Evolutionary conservation across 1,140 invertebrate species (phyloP).

Genomic region (Philaenus spumarius): DNA sequence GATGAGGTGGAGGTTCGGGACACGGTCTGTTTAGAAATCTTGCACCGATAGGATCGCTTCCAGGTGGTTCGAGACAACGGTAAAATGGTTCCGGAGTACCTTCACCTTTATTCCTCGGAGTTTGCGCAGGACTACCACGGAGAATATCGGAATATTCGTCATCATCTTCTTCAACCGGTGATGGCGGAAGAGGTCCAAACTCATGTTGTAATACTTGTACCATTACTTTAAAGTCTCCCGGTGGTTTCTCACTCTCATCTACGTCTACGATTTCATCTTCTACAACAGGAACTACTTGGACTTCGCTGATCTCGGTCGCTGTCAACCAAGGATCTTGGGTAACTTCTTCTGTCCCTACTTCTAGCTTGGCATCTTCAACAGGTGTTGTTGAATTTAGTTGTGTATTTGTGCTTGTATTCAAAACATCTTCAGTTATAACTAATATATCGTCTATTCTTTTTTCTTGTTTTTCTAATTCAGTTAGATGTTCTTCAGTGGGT

Average conservation of each 20-base stretch:
- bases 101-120: constrained; percentile 37
- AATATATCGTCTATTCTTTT: too few relatives aligned
- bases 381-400: too few relatives aligned
- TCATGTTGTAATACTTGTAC: constrained; percentile 44
- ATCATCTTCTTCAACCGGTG: constrained; percentile 66
- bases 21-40: constrained; percentile 23
- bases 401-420: too few relatives aligned
- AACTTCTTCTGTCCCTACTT: constrained; percentile 17
- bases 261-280: constrained; percentile 13
- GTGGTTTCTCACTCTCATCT: constrained; percentile 24
- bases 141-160: constrained; percentile 64
- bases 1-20: constrained; percentile 66
- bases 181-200: constrained; percentile 71
- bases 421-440: too few relatives aligned
- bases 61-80: constrained; percentile 29
- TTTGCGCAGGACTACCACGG: constrained; percentile 39
- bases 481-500: too few relatives aligned
- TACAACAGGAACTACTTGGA: constrained; percentile 25
- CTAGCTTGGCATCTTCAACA: too few relatives aligned
- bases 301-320: constrained; percentile 25
- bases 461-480: too few relatives aligned
- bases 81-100: constrained; percentile 42
- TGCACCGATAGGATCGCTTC: constrained; percentile 28
- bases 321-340: constrained; percentile 26
- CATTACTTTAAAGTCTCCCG: constrained; percentile 30